Percentiles rank a stretch among this genome's conserved stretches.
These are phyloP conservation scores for Armadillidium nasatum DNA, from an alignment of 1,140 invertebrate species.

Conservation along the genomic window DNA sequence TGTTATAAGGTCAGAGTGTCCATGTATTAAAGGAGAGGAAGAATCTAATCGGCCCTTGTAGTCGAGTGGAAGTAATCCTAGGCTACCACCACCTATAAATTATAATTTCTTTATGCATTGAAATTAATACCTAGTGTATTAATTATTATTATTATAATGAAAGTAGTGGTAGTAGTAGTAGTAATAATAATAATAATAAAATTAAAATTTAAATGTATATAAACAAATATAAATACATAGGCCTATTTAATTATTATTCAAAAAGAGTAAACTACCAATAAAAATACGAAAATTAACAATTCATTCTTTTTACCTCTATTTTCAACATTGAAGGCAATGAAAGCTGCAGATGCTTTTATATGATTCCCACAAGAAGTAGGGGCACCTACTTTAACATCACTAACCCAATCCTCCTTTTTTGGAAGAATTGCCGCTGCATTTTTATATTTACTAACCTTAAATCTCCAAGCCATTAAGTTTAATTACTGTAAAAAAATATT, in stretches of 20 bases:
- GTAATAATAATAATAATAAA: too few species aligned
- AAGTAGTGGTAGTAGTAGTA: too few species aligned
- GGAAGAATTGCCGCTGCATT: conserved; percentile 90
- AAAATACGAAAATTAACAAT: too few species aligned
- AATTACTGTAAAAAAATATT: too few species aligned
- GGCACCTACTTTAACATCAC: conserved; percentile 81
- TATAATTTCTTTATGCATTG: neutral
- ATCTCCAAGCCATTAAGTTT: conserved; percentile 76
- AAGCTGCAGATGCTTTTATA: conserved; percentile 82
- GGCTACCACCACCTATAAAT: conserved; percentile 62
- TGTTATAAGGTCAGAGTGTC: conserved; percentile 83
- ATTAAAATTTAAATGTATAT: too few species aligned
- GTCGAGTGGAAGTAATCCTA: conserved; percentile 77
- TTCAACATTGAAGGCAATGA: conserved; percentile 90
- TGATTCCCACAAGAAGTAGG: conserved; percentile 90
- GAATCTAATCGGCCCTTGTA: conserved; percentile 76
- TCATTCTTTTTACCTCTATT: conserved; percentile 47
- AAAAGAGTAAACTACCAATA: too few species aligned
- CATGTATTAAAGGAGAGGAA: conserved; percentile 62
- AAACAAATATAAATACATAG: too few species aligned
- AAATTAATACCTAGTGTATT: neutral
- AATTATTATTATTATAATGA: too few species aligned
- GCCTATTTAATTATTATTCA: too few species aligned
- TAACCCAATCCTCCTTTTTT: conserved; percentile 82
- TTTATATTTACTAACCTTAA: conserved; percentile 95